Percentiles rank a stretch among this genome's conserved stretches.
Conservation (phyloP, 1,140 invertebrate species). For the Galleria mellonella region DNA sequence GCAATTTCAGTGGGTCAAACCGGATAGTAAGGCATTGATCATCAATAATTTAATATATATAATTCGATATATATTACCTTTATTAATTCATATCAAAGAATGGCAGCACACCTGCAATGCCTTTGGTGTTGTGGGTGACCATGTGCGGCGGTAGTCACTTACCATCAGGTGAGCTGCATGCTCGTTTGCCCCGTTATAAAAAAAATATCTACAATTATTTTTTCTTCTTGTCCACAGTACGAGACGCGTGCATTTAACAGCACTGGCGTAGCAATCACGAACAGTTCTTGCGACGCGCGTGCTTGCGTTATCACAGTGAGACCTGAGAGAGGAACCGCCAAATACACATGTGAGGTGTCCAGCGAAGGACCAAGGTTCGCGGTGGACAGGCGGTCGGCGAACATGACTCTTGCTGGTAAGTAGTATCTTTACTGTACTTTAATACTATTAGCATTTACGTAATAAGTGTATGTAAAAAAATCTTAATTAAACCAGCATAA, state of each 20-base stretch:
- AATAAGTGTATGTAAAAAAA: background rate
- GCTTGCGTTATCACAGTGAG: slow-evolving; percentile 38
- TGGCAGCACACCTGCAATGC: too few species aligned
- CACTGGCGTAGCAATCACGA: slow-evolving; percentile 40
- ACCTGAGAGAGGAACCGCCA: slow-evolving; percentile 46
- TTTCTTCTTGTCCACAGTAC: slow-evolving; percentile 28
- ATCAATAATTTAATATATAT: too few species aligned
- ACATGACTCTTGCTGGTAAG: slow-evolving; percentile 58
- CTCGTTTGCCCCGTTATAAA: too few species aligned
- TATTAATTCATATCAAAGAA: too few species aligned
- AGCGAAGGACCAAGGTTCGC: slow-evolving; percentile 58
- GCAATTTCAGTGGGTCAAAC: too few species aligned
- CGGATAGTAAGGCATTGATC: too few species aligned
- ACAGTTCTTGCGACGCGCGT: slow-evolving; percentile 42
- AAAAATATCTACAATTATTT: background rate
- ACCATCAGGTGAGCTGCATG: too few species aligned
- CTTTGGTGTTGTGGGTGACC: too few species aligned
- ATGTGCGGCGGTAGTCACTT: too few species aligned
- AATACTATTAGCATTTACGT: background rate
- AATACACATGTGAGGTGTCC: slow-evolving; percentile 57
- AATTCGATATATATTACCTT: too few species aligned
- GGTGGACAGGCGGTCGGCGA: slow-evolving; percentile 42
- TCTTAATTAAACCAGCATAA: too few species aligned
- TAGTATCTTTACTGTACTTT: background rate
- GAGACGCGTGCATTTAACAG: slow-evolving; percentile 53